Evolutionary conservation across 2,797 vertebrate species (phyloP), one percentile per base, ranked within the genome.

Genomic region (Aselliscus stoliczkanus): DNA sequence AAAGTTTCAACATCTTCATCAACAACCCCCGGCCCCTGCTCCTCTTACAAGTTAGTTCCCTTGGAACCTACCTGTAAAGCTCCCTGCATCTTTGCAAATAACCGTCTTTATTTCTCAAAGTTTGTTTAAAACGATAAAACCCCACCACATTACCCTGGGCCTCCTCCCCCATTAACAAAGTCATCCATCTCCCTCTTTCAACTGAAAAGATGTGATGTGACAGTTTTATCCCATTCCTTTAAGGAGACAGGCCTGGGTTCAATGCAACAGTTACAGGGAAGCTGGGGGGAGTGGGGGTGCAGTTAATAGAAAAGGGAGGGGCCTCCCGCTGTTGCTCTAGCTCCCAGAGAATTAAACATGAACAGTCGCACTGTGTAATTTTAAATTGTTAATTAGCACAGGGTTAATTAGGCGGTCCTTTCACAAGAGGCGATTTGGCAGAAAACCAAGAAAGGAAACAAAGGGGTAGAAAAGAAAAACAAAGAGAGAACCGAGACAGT

Each of bases 381-480:
- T 99, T 99, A 99, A 99, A 99, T 99, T 99, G 99, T 99, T 99
- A 99, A 99, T 99, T 99, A 99, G 99, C 99, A 99, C 98, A 98
- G 99, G 99, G 99, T 99, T 99, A 99, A 99, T 99, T 99, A 99
- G 99, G 99, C 98, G 96, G 98, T 99, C 99, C 98, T 99, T 98
- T 98, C 98, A 98, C 98, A 98, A 98, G 98, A 98, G 98, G 97
- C 97, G 98, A 97, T 98, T 98, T 99, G 98, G 98, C 98, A 98
- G 98, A 97, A 98, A 98, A 98, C 98, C 98, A 99, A 98, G 98
- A 97, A 97, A 96, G 95, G 97, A 97, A 98, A 98, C 97, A 97
- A 98, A 98, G 98, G 98, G 97, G 98, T 98, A 98, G 96, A 96
- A 96, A 96, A 97, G 94, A 96, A 98, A 98, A 98, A 99, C 98